Conservation (phyloP, 2,888 invertebrate genomes). For the Petrolisthes cinctipes region DNA sequence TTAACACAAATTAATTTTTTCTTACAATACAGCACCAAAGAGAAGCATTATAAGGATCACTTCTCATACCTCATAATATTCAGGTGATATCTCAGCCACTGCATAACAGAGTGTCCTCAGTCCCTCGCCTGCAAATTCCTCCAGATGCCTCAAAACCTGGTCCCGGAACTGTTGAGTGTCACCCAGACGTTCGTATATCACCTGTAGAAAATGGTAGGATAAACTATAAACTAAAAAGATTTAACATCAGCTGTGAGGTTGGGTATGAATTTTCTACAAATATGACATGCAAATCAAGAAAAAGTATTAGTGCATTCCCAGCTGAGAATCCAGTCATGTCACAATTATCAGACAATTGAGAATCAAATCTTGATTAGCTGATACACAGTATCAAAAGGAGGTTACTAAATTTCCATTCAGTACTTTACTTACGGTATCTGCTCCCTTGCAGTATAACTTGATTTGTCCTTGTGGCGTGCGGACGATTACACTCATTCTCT, state of each 20-base stretch:
- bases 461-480: conserved; percentile 81
- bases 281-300: not conserved
- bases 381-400: no score
- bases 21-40: no score
- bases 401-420: no score
- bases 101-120: conserved; percentile 95
- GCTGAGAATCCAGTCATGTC: no score
- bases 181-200: conserved; percentile 79
- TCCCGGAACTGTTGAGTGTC: conserved; percentile 72
- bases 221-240: no score
- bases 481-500: conserved; percentile 98
- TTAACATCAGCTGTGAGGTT: not conserved
- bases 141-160: conserved; percentile 84
- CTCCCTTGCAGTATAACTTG: conserved; percentile 79
- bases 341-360: no score
- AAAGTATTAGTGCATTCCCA: not conserved
- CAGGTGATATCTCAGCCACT: conserved; percentile 82
- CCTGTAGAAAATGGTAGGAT: conserved; percentile 30
- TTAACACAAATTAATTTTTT: no score
- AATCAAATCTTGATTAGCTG: no score
- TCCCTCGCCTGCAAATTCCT: conserved; percentile 92
- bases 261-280: not conserved
- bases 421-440: conserved; percentile 73
- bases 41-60: no score
- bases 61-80: conserved; percentile 77